Evolutionary conservation across 2,113 vertebrate species (phyloP).

Genomic region (Carassius carassius): DNA sequence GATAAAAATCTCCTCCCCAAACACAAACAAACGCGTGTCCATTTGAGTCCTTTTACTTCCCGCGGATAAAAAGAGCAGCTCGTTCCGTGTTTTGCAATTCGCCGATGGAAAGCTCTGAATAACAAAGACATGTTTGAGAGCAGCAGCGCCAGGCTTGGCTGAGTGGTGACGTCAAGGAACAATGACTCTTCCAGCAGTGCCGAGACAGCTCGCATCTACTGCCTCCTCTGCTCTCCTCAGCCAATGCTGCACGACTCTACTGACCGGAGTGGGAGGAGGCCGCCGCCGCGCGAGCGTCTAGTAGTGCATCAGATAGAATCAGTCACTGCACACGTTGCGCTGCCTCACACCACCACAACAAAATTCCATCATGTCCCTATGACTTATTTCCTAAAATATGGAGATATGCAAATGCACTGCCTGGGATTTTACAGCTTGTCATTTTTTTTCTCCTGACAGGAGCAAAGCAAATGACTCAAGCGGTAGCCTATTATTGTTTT

Average conservation of each 20-base stretch:
- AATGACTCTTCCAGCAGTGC: conserved; percentile 82
- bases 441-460: background rate
- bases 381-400: conserved; percentile 24
- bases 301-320: conserved; percentile 59
- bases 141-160: conserved; percentile 80
- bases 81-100: conserved; percentile 83
- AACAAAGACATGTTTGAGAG: conserved; percentile 98
- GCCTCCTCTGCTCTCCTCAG: conserved; percentile 46
- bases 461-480: conserved; percentile 3
- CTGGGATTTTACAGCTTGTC: conserved; percentile 9
- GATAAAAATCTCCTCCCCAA: background rate
- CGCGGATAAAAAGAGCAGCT: conserved; percentile 49
- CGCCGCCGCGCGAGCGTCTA: conserved; percentile 54
- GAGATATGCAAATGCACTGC: conserved; percentile 15
- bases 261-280: conserved; percentile 66
- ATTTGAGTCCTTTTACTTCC: background rate
- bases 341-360: conserved; percentile 35
- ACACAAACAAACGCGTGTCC: conserved; percentile 15
- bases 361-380: conserved; percentile 35
- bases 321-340: conserved; percentile 53
- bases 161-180: conserved; percentile 94
- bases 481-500: background rate
- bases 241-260: conserved; percentile 67
- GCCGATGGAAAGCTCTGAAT: conserved; percentile 90
- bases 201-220: conserved; percentile 63